These are phyloP conservation scores for Abrostola triplasia DNA, from an alignment of 2,888 invertebrate genomes.

Conservation along the genomic window DNA sequence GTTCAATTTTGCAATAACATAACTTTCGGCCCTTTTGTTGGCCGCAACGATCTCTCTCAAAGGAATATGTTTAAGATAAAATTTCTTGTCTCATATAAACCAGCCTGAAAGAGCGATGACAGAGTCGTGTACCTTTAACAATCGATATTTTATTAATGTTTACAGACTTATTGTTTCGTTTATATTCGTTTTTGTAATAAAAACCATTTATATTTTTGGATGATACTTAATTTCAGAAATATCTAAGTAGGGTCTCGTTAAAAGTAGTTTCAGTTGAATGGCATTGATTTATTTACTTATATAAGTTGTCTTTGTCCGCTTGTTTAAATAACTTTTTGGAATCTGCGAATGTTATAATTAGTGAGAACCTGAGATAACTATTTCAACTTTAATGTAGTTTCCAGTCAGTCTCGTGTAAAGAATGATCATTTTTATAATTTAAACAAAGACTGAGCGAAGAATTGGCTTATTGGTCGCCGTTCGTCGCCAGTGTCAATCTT, in stretches of 20 bases:
- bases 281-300: not conserved
- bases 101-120: constrained; percentile 39
- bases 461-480: too few relatives aligned
- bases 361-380: too few relatives aligned
- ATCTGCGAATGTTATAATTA: too few relatives aligned
- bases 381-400: too few relatives aligned
- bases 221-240: not conserved
- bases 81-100: constrained; percentile 46
- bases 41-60: constrained; percentile 51
- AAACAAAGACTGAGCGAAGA: too few relatives aligned
- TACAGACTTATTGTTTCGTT: constrained; percentile 26
- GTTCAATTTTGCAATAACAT: constrained; percentile 73
- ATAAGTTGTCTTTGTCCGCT: not conserved
- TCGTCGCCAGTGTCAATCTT: too few relatives aligned
- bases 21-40: constrained; percentile 73
- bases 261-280: not conserved
- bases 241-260: not conserved
- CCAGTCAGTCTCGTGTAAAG: too few relatives aligned
- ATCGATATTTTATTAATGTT: constrained; percentile 48
- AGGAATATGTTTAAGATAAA: constrained; percentile 52
- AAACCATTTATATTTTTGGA: not conserved
- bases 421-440: too few relatives aligned
- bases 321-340: constrained; percentile 2
- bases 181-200: constrained; percentile 13
- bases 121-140: constrained; percentile 42